Percentiles rank a stretch among this genome's conserved stretches.
Evolutionary conservation across 2,113 vertebrate species (phyloP).

Genomic region (Xiphophorus maculatus): DNA sequence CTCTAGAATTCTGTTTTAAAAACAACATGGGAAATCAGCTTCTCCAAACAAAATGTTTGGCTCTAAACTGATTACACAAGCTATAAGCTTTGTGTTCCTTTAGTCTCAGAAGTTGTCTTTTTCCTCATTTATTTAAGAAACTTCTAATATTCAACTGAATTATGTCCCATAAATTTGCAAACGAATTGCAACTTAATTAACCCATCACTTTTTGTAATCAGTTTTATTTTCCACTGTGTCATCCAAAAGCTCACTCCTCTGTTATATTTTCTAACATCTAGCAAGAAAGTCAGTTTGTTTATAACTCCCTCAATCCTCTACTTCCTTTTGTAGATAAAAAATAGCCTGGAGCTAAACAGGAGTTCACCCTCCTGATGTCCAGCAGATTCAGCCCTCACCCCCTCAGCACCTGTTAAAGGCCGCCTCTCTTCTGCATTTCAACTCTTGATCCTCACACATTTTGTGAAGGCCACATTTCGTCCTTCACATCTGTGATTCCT

Average conservation of each 20-base stretch:
- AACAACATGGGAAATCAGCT: too few species aligned
- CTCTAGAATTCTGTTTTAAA: too few species aligned
- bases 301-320: slow-evolving; percentile 48
- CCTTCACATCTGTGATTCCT: slow-evolving; percentile 73
- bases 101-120: not conserved
- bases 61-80: not conserved
- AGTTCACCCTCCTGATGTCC: slow-evolving; percentile 47
- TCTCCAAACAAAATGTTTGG: not conserved
- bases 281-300: slow-evolving; percentile 36
- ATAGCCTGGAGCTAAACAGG: slow-evolving; percentile 51
- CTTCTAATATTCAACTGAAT: not conserved
- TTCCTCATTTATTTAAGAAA: not conserved
- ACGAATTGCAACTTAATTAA: not conserved
- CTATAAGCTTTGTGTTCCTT: not conserved
- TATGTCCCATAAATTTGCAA: not conserved
- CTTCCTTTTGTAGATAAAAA: slow-evolving; percentile 69
- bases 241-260: not conserved
- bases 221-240: not conserved
- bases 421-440: slow-evolving; percentile 52
- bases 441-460: slow-evolving; percentile 51
- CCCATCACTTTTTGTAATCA: not conserved
- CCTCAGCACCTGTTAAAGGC: slow-evolving; percentile 73
- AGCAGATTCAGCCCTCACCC: slow-evolving; percentile 41
- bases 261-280: slow-evolving; percentile 45
- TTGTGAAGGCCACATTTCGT: slow-evolving; percentile 55